Conservation (phyloP, 2,888 invertebrate genomes). For the Plemyria rubiginata region DNA sequence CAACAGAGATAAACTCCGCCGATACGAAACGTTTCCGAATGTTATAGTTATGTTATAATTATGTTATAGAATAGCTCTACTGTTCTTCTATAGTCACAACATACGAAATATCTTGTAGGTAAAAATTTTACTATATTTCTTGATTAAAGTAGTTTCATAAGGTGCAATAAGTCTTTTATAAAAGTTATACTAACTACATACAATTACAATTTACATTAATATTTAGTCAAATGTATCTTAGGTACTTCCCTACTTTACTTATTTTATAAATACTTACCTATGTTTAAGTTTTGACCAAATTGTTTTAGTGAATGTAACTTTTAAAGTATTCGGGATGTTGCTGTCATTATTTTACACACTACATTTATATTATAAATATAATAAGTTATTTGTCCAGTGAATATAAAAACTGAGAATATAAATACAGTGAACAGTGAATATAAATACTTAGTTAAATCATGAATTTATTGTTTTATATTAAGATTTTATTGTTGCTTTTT, state of each 20-base stretch:
- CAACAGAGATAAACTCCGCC: no score
- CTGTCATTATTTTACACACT: slow-evolving; percentile 16
- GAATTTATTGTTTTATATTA: slow-evolving; percentile 5
- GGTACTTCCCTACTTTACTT: slow-evolving; percentile 26
- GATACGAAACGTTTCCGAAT: no score
- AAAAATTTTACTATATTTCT: slow-evolving; percentile 24
- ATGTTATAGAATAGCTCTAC: no score
- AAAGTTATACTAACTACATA: slow-evolving; percentile 15
- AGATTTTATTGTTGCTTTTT: not conserved
- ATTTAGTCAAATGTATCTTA: slow-evolving; percentile 43
- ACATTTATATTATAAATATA: not conserved
- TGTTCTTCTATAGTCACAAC: not conserved
- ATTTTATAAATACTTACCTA: slow-evolving; percentile 29
- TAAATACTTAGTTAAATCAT: slow-evolving; percentile 7
- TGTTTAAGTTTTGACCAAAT: slow-evolving; percentile 40
- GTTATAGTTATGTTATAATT: no score
- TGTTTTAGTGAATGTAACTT: slow-evolving; percentile 32
- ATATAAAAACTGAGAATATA: slow-evolving; percentile 3
- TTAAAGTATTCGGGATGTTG: slow-evolving; percentile 23
- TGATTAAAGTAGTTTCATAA: slow-evolving; percentile 38
- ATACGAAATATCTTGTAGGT: slow-evolving; percentile 2
- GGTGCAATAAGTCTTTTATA: slow-evolving; percentile 56
- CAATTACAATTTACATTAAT: slow-evolving; percentile 32
- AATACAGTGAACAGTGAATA: no score
- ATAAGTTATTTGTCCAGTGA: slow-evolving; percentile 1